Evolutionary conservation across 2,797 vertebrate genomes (phyloP), one percentile per base, ranked within the genome.

Genomic region (Bradypodion pumilum): DNA sequence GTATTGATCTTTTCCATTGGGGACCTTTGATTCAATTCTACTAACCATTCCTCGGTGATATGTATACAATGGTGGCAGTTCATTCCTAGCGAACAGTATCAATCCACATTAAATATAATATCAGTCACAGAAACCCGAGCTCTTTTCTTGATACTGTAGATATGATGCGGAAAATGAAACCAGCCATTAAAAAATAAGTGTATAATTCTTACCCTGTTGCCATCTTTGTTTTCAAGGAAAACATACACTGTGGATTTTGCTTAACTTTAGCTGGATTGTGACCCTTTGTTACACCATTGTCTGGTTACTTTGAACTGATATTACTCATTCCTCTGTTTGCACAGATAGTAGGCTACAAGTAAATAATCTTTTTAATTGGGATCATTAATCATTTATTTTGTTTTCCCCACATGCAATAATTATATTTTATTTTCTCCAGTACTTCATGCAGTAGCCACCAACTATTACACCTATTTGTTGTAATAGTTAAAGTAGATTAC

Each of bases 31-130:
- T 70, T 92, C 68, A 66, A 42, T 89, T 68, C 49, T 8, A 10
- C 78, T 86, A 87, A 76, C 49, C 1, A 23, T 62, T 88, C 83
- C 35, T 89, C 66, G 73, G 83, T 4, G 21, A 91, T 86, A 86
- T 40, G 6, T 91, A 90, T 35, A 82, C 32, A 79, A 7, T 66
- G 80, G 72, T 68, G 74, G 86, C 42, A 84, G 83, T 32, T 88
- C 49, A 60, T 80, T 90, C 78, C 81, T 44, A 8, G 78, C 66
- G 80, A 88, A 82, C 0, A 78, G 2, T 19, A 84, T 76, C 65
- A 70, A 90, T 23, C 7, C 87, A 77, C 7, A 3, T 65, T 89
- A 87, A 90, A 90, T 90, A 80, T 44, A 85, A 80, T 77, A 87
- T 27, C 60, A 88, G 21, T 52, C 74, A 86, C 37, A 16, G 89